Conservation (phyloP, 2,888 invertebrate genomes). For the Calephelis perditalis region DNA sequence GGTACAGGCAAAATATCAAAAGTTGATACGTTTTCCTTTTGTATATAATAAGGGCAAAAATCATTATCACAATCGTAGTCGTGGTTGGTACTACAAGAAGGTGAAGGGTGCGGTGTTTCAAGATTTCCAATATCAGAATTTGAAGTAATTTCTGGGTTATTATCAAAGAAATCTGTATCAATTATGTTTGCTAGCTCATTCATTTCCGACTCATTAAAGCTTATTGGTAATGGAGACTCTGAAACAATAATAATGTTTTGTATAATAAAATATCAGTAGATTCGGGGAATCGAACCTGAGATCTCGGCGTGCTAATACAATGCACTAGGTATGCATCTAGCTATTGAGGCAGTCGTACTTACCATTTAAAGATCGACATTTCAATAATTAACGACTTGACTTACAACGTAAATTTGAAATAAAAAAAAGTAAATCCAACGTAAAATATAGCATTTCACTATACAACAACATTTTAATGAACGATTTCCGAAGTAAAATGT, state of each 20-base stretch:
- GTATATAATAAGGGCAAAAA: not conserved
- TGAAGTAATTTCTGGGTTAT: not conserved
- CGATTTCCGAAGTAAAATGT: slow-evolving; percentile 13
- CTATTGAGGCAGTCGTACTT: no score
- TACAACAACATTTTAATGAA: no score
- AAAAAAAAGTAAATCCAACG: not conserved
- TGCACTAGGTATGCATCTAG: no score
- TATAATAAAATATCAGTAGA: no score
- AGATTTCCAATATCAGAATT: not conserved
- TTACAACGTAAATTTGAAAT: no score
- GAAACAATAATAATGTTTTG: no score
- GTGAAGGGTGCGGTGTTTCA: slow-evolving; percentile 1
- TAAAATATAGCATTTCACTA: slow-evolving; percentile 14
- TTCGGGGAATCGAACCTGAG: no score
- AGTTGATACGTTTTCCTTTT: no score
- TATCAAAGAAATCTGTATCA: slow-evolving; percentile 6
- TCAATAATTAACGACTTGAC: no score
- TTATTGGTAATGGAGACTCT: slow-evolving; percentile 16
- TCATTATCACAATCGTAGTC: slow-evolving; percentile 4
- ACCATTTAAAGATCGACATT: no score
- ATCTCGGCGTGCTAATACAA: no score
- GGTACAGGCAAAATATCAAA: no score
- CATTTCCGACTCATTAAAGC: slow-evolving; percentile 14
- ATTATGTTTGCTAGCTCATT: slow-evolving; percentile 13
- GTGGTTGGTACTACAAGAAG: not conserved